Base-by-base conservation (phyloP, 2,113 vertebrate species). In the Tor tambroides region DNA sequence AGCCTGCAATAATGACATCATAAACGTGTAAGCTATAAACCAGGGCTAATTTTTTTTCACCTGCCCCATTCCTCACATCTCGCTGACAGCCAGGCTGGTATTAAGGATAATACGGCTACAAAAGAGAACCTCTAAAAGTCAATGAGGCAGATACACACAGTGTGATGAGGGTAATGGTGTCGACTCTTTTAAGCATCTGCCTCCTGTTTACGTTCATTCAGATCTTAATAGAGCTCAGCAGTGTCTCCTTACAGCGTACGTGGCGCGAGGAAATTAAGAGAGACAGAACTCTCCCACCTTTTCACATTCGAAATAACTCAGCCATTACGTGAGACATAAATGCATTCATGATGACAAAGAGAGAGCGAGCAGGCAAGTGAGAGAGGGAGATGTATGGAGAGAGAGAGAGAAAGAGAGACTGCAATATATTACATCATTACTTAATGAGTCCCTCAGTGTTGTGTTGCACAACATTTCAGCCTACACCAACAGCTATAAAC, bases 41-140 rank as follows among this genome's bases (percentile, higher is more conserved):
- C 23, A 65, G n/a, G 77, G 74, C 86, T 81, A 74, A 87, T 91
- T 90, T 89, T 91, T 88, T 69, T 67, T 71, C 32, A 41, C 35
- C 79, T 30, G 30, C 26, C 88, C 80, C 83, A 83, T 89, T 91
- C 80, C 89, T 89, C 85, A 87, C 84, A 84, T 78, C 41, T 23
- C 80, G 82, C 67, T 91, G 91, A 93, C 90, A 92, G 86, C 85
- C 86, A 85, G 84, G 90, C 93, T 91, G 91, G 88, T 92, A 92
- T 92, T 94, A 90, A 93, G 93, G 92, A 92, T 92, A 94, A 95
- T 92, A 90, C 92, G 89, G 92, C 90, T 90, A 89, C 93, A 94
- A 93, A 93, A 92, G 91, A 91, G 74, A 78, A 2, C 51, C 92
- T 83, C 91, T 95, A 91, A 93, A 95, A 89, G 83, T 85, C 92